These are phyloP conservation scores for Plagodis dolabraria DNA, from an alignment of 2,888 invertebrate species.

Conservation along the genomic window DNA sequence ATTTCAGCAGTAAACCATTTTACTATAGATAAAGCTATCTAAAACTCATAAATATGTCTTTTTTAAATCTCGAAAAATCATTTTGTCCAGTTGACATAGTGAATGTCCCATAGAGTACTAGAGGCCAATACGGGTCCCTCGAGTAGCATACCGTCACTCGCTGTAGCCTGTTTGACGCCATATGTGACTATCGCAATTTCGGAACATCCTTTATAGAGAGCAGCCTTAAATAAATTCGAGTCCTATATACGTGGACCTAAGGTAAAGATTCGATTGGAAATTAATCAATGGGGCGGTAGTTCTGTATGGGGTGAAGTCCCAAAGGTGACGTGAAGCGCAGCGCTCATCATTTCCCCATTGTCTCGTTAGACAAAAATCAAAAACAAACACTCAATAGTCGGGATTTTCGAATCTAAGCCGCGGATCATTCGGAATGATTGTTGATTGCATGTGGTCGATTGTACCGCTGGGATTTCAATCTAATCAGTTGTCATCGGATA, in stretches of 20 bases:
- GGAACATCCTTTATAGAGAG: slow-evolving; percentile 56
- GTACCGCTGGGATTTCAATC: slow-evolving; percentile 61
- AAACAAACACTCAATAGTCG: slow-evolving; percentile 78
- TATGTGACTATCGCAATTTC: slow-evolving; percentile 62
- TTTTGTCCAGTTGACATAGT: slow-evolving; percentile 61
- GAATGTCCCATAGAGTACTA: slow-evolving; percentile 63
- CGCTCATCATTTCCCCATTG: slow-evolving; percentile 85
- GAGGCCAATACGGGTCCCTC: slow-evolving; percentile 78
- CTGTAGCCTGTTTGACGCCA: slow-evolving; percentile 82
- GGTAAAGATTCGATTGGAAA: slow-evolving; percentile 54
- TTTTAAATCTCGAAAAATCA: slow-evolving; percentile 62
- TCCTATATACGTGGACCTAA: slow-evolving; percentile 52
- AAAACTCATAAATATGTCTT: slow-evolving; percentile 12
- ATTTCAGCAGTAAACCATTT: not conserved
- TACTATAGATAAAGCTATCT: no score
- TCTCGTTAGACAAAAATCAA: slow-evolving; percentile 85
- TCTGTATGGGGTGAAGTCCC: slow-evolving; percentile 78
- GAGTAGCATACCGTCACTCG: slow-evolving; percentile 80
- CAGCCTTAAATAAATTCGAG: slow-evolving; percentile 49
- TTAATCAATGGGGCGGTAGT: slow-evolving; percentile 57
- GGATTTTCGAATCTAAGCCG: slow-evolving; percentile 79
- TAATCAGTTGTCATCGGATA: slow-evolving; percentile 51
- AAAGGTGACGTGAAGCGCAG: slow-evolving; percentile 76
- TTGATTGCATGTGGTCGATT: slow-evolving; percentile 65
- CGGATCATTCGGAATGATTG: slow-evolving; percentile 75